phyloP scores from a whole-genome alignment of 2,113 vertebrate species.

The Mola mola region DNA sequence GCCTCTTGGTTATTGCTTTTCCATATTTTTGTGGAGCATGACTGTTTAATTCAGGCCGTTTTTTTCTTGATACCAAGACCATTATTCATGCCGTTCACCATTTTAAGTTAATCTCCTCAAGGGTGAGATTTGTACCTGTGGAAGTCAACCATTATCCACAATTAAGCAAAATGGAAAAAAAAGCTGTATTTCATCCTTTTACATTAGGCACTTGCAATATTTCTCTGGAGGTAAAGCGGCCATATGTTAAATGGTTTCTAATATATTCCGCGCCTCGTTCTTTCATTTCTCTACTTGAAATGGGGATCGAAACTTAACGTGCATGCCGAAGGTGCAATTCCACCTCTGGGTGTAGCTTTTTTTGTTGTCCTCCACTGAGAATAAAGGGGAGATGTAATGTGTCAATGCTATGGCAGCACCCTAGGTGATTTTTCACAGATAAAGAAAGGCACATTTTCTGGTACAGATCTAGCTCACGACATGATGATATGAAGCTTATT shows the following conservation, averaged over 20 bases:
- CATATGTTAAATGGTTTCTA: slow-evolving; percentile 15
- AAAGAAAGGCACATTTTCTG: slow-evolving; percentile 52
- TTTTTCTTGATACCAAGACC: slow-evolving; percentile 57
- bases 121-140: slow-evolving; percentile 63
- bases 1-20: slow-evolving; percentile 40
- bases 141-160: slow-evolving; percentile 40
- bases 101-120: slow-evolving; percentile 62
- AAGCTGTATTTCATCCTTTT: slow-evolving; percentile 49
- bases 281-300: slow-evolving; percentile 9
- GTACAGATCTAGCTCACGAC: slow-evolving; percentile 40
- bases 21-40: slow-evolving; percentile 53
- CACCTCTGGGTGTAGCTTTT: slow-evolving; percentile 20
- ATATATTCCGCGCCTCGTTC: slow-evolving; percentile 7
- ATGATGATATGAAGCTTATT: slow-evolving; percentile 52
- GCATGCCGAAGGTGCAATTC: slow-evolving; percentile 27
- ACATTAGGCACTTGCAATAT: slow-evolving; percentile 24
- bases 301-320: slow-evolving; percentile 37
- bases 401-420: slow-evolving; percentile 26
- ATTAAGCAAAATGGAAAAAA: slow-evolving; percentile 35
- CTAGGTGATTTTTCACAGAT: slow-evolving; percentile 43
- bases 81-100: slow-evolving; percentile 54
- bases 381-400: slow-evolving; percentile 41
- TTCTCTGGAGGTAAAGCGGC: slow-evolving; percentile 23
- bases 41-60: slow-evolving; percentile 65
- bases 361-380: slow-evolving; percentile 30